Base-by-base conservation (phyloP, 2,113 vertebrate genomes). In the Hystrix cristata region DNA sequence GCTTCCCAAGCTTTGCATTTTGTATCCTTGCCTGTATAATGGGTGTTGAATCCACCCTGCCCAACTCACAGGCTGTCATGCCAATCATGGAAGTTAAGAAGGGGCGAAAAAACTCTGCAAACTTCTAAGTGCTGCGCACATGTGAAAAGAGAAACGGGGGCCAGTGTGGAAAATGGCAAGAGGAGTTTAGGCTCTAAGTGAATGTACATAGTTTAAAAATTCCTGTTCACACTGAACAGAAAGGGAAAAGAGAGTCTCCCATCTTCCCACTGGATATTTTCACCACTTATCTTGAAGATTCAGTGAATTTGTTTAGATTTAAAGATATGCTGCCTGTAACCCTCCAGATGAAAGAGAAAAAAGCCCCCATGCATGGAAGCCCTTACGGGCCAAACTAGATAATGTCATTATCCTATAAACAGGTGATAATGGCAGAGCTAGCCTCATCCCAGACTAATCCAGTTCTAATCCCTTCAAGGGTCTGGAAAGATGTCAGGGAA, bases 401-500 rank as follows among this genome's bases (percentile, higher is more conserved):
- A 97, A 97, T 67, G 92, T 90, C 95, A 95, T 96, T 97, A 85
- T 97, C 76, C 89, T 95, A 93, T 87, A 95, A 95, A 96, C 95
- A 96, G 93, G 95, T 97, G 98, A 98, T 98, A 98, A 97, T 12
- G 0, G 76, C 81, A 82, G 85, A 92, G 86, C 71, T 48, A 11
- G 67, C 76, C 92, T 98, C 93, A n/a, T 87, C 93, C 90, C 92
- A 67, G 2, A 80, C 94, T 96, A 97, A 98, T 98, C 97, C 97
- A 97, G 89, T 96, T 78, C 93, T 98, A 98, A 98, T 98, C 98
- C 98, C 95, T 97, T 97, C 96, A 88, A 97, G 96, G 95, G 96
- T 79, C 87, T 92, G 92, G 93, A 86, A 92, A 85, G 95, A 92
- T 78, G 72, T 92, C 96, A 92, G 90, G 86, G 65, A 95, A 97